A percentile compares a stretch with the other conserved stretches of the same genome.
Conservation (phyloP, 2,797 vertebrate species). For the Pelodytes ibericus region DNA sequence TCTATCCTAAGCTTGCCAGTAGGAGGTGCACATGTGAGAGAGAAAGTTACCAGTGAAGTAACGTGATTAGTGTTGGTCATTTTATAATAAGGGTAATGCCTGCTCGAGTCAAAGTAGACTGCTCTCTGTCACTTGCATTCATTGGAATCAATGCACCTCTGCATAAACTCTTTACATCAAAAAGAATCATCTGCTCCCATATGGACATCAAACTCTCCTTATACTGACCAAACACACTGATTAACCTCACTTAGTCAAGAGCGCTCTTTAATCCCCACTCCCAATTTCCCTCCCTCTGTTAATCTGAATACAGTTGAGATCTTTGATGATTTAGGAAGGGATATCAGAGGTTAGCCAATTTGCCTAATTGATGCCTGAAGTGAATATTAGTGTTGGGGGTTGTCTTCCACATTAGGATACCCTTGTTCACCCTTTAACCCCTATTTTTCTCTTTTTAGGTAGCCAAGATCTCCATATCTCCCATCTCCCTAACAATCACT, state of each 20-base stretch:
- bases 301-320: slow-evolving; percentile 4
- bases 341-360: slow-evolving; percentile 13
- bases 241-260: background rate
- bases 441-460: slow-evolving; percentile 2
- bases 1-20: too few relatives aligned
- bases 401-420: slow-evolving; percentile 17
- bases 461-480: slow-evolving; percentile 61
- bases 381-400: slow-evolving; percentile 17
- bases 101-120: too few relatives aligned
- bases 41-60: too few relatives aligned
- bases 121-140: too few relatives aligned
- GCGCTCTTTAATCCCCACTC: background rate
- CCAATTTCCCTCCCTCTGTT: background rate
- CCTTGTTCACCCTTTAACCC: slow-evolving; percentile 51
- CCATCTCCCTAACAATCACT: slow-evolving; percentile 62
- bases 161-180: background rate
- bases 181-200: background rate
- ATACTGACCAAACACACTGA: background rate
- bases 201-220: slow-evolving; percentile 7
- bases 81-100: too few relatives aligned
- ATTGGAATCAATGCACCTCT: too few relatives aligned
- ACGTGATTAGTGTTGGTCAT: too few relatives aligned
- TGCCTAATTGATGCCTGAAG: slow-evolving; percentile 53
- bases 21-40: too few relatives aligned
- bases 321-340: slow-evolving; percentile 40